phyloP scores from a whole-genome alignment of 2,113 vertebrate species.

The Stegastes partitus region DNA sequence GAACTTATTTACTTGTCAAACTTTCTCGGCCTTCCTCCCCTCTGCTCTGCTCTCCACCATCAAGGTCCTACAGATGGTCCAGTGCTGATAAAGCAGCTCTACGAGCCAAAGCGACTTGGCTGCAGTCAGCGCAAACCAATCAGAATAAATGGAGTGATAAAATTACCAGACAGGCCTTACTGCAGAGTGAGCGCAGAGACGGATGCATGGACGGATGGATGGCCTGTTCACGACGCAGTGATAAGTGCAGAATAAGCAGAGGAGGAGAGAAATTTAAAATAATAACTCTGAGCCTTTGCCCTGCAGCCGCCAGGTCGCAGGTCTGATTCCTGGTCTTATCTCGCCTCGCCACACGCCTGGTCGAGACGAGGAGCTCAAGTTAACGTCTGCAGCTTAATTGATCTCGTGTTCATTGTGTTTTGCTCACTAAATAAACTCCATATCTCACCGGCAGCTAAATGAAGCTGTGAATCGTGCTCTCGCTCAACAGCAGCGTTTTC shows the following conservation, averaged over 20 bases:
- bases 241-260: slow-evolving; percentile 20
- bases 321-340: slow-evolving; percentile 29
- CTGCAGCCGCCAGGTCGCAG: background rate
- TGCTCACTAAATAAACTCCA: slow-evolving; percentile 19
- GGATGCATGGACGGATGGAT: background rate
- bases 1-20: no score
- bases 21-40: background rate
- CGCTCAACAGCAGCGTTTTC: background rate
- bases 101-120: slow-evolving; percentile 12
- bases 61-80: slow-evolving; percentile 24
- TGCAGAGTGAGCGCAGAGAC: background rate
- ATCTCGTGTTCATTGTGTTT: slow-evolving; percentile 34
- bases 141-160: slow-evolving; percentile 40
- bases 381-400: slow-evolving; percentile 44
- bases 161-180: slow-evolving; percentile 15
- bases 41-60: background rate
- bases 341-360: background rate
- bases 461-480: slow-evolving; percentile 31
- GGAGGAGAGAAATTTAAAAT: background rate
- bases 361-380: slow-evolving; percentile 29
- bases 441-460: slow-evolving; percentile 26
- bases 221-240: background rate
- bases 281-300: background rate
- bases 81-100: slow-evolving; percentile 35
- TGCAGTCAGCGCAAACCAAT: slow-evolving; percentile 19